Evolutionary conservation across 1,140 invertebrate genomes (phyloP).

Genomic region (Periplaneta americana): DNA sequence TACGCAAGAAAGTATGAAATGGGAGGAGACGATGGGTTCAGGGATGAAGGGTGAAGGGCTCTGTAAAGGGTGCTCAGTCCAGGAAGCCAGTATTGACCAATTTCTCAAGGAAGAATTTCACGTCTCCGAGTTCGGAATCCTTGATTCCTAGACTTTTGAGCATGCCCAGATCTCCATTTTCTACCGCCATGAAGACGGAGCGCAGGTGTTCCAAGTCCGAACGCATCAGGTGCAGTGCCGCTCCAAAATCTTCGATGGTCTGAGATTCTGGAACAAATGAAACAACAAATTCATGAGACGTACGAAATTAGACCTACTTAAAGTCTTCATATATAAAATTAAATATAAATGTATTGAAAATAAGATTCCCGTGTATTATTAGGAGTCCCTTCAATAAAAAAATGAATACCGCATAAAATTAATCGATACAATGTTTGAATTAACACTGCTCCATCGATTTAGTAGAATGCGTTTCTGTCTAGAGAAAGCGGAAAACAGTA

Average conservation of each 20-base stretch:
- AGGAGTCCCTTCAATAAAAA: too few species aligned
- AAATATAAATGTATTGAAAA: too few species aligned
- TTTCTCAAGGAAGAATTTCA: slow-evolving; percentile 96
- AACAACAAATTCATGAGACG: too few species aligned
- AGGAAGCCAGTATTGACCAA: slow-evolving; percentile 94
- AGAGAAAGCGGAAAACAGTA: too few species aligned
- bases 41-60: neutral
- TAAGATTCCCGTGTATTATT: too few species aligned
- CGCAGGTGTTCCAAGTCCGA: slow-evolving; percentile 87
- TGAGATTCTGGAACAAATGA: slow-evolving; percentile 78
- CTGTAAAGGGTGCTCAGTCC: slow-evolving; percentile 57
- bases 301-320: too few species aligned
- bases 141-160: slow-evolving; percentile 91
- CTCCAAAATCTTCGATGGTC: slow-evolving; percentile 90
- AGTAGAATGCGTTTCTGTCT: too few species aligned
- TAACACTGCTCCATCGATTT: too few species aligned
- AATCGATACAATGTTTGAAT: too few species aligned
- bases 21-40: neutral
- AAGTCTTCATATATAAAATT: too few species aligned
- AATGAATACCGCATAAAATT: too few species aligned
- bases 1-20: neutral
- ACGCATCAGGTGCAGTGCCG: slow-evolving; percentile 77
- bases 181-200: slow-evolving; percentile 93
- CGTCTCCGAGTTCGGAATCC: slow-evolving; percentile 92
- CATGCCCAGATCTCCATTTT: slow-evolving; percentile 90